Evolutionary conservation across 2,113 vertebrate genomes (phyloP).

Genomic region (Dryoscopus gambensis): DNA sequence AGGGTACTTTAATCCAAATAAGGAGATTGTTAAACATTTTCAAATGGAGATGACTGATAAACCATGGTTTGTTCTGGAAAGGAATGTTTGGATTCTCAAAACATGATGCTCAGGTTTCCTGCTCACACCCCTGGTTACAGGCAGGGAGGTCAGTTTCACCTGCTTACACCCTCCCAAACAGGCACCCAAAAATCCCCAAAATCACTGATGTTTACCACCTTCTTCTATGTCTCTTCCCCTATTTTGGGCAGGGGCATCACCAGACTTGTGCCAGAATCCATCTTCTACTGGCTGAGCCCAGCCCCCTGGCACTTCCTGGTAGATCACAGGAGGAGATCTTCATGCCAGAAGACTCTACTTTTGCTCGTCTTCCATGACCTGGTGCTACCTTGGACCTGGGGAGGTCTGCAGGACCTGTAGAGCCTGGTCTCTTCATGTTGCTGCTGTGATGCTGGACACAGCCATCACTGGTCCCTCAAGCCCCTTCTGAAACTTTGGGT

Average conservation of each 20-base stretch:
- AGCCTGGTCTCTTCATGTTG: not conserved
- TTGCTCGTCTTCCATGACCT: not conserved
- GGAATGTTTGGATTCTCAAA: not conserved
- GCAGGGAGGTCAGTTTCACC: not conserved
- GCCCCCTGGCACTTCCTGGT: not conserved
- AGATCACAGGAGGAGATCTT: not conserved
- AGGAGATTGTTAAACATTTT: not conserved
- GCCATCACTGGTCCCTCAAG: not conserved
- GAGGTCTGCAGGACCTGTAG: not conserved
- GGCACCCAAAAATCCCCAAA: not conserved
- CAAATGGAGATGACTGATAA: not conserved
- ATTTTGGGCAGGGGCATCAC: fast-evolving
- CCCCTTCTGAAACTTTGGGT: not conserved
- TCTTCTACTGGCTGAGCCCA: not conserved
- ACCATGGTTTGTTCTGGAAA: not conserved
- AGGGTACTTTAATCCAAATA: not conserved
- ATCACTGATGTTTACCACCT: not conserved
- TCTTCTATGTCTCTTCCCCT: not conserved
- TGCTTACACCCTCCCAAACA: fast-evolving
- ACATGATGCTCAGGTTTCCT: not conserved
- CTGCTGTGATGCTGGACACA: not conserved
- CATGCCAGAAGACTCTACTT: not conserved
- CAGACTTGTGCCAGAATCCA: fast-evolving
- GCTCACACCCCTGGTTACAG: not conserved
- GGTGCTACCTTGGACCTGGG: not conserved